Percentiles rank a stretch among this genome's conserved stretches.
Conservation (phyloP, 1,140 invertebrate species). For the Sminthurinus signatus region DNA sequence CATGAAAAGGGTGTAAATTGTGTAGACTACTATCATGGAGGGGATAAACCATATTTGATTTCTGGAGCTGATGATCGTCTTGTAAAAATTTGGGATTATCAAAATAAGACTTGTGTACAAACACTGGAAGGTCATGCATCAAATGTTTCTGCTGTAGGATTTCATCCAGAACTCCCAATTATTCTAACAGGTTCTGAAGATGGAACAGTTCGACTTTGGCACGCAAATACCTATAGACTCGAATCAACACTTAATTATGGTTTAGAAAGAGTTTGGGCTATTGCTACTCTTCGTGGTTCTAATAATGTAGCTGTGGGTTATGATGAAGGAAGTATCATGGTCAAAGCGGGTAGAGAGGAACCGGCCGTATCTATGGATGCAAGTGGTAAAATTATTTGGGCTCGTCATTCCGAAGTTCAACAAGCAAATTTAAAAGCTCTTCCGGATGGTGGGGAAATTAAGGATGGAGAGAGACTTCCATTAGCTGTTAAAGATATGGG, state of each 20-base stretch:
- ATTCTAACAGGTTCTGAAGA: constrained; percentile 97
- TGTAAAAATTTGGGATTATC: constrained; percentile 99
- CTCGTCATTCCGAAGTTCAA: constrained; percentile 94
- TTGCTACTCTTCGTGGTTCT: constrained; percentile 87
- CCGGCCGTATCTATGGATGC: constrained; percentile 99
- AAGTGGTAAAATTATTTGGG: constrained; percentile 95
- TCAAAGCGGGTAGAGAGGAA: constrained; percentile 95
- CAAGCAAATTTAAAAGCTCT: constrained; percentile 91
- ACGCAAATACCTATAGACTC: constrained; percentile 92
- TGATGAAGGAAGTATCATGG: constrained; percentile 96
- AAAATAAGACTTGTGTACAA: constrained; percentile 99
- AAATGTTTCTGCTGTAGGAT: constrained; percentile 87
- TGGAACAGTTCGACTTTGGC: constrained; percentile 93
- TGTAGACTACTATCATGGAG: constrained; percentile 98
- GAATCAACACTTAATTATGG: constrained; percentile 98
- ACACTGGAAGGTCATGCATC: constrained; percentile 95
- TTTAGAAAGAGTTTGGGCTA: constrained; percentile 96
- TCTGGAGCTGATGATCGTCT: constrained; percentile 96
- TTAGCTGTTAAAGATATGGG: constrained; percentile 98
- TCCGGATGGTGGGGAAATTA: constrained; percentile 58
- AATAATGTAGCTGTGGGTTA: constrained; percentile 97
- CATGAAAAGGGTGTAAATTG: constrained; percentile 99
- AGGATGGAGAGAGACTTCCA: constrained; percentile 87
- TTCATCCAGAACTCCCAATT: constrained; percentile 97
- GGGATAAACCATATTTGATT: constrained; percentile 99